phyloP scores from a whole-genome alignment of 2,113 vertebrate species.

The Microcebus ravelobensis region DNA sequence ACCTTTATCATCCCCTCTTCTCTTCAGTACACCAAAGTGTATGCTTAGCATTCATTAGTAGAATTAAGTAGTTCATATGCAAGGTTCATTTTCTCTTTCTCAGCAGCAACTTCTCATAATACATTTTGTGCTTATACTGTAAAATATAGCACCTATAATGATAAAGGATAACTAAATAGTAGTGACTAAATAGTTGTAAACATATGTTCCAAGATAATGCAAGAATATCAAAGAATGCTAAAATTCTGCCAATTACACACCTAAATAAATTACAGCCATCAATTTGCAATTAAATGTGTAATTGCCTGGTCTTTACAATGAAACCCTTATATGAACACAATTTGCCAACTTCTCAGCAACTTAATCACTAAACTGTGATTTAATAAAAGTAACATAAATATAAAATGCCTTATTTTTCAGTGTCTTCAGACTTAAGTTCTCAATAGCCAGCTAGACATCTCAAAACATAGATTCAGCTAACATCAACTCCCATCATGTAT shows the following conservation, averaged over 20 bases:
- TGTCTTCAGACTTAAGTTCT: not conserved
- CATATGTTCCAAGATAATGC: not conserved
- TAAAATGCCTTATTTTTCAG: not conserved
- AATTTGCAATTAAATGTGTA: not conserved
- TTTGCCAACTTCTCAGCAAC: not conserved
- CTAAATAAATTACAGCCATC: not conserved
- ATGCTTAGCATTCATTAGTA: not conserved
- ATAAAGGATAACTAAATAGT: constrained; percentile 36
- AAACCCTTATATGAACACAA: not conserved
- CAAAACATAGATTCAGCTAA: not conserved
- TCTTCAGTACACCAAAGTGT: not conserved
- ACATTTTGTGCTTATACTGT: not conserved
- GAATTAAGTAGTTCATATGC: not conserved
- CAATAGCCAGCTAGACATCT: too few species aligned
- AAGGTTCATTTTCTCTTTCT: constrained; percentile 22
- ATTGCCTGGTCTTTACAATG: not conserved
- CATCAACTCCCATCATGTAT: not conserved
- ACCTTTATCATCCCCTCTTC: not conserved
- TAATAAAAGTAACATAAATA: not conserved
- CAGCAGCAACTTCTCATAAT: not conserved
- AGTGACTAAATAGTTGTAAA: not conserved
- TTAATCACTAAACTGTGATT: not conserved
- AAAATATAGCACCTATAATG: not conserved
- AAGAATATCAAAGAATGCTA: constrained; percentile 40
- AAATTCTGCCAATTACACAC: not conserved